These are phyloP conservation scores for Taenioides sp. DNA, from an alignment of 2,797 vertebrate genomes.

Conservation along the genomic window DNA sequence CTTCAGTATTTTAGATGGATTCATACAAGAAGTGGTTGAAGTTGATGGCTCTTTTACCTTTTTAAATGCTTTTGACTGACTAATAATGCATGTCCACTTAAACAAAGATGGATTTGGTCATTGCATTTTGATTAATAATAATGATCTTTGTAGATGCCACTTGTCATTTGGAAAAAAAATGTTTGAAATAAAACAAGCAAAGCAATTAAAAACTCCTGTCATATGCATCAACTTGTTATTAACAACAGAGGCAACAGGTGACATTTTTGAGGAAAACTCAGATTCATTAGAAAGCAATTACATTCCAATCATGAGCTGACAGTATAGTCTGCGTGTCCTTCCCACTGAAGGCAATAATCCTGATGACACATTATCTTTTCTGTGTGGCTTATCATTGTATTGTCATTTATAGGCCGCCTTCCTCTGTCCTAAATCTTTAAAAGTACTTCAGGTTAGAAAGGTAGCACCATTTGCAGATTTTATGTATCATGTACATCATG, in stretches of 20 bases:
- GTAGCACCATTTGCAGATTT: not conserved
- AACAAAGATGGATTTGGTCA: too few relatives aligned
- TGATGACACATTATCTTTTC: constrained; percentile 47
- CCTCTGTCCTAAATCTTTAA: constrained; percentile 4
- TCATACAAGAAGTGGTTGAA: not conserved
- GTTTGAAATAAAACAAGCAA: not conserved
- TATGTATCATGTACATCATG: not conserved
- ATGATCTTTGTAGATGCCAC: not conserved
- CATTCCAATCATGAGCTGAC: constrained; percentile 60
- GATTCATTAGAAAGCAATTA: constrained; percentile 70
- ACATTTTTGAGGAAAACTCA: constrained; percentile 47
- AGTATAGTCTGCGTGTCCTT: constrained; percentile 56
- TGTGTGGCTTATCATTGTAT: constrained; percentile 13
- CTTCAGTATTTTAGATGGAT: too few relatives aligned
- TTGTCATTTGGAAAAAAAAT: not conserved
- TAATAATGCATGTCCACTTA: too few relatives aligned
- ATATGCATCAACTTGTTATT: constrained; percentile 24
- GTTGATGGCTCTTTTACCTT: too few relatives aligned
- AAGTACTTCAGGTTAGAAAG: not conserved
- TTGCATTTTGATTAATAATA: too few relatives aligned
- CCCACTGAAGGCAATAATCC: constrained; percentile 57
- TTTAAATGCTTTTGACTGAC: too few relatives aligned
- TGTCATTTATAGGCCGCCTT: not conserved
- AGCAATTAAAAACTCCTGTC: not conserved
- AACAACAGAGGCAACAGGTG: constrained; percentile 48